phyloP scores from a whole-genome alignment of 92 coral and sea anemone species.

The Diadumene lineata region DNA sequence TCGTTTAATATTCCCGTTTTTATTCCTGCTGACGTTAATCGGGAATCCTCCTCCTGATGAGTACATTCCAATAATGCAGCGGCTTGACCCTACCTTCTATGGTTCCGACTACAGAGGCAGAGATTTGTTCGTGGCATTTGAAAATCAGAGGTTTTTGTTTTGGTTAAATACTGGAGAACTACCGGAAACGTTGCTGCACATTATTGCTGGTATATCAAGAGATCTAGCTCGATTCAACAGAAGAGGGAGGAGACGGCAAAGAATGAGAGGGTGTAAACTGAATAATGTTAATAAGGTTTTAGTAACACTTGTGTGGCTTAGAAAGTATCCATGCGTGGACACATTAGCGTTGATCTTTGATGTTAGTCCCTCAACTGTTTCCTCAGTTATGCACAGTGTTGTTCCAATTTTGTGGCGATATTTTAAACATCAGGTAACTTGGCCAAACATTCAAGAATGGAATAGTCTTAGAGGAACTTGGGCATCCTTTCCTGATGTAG shows the following conservation, averaged over 20 bases:
- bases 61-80: slow-evolving; percentile 27
- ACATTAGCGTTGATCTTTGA: slow-evolving; percentile 22
- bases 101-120: slow-evolving; percentile 51
- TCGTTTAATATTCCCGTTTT: neutral
- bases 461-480: neutral
- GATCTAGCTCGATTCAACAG: slow-evolving; percentile 25
- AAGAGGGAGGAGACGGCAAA: slow-evolving; percentile 29
- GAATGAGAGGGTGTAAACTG: slow-evolving; percentile 21
- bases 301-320: slow-evolving; percentile 1
- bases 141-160: slow-evolving; percentile 43
- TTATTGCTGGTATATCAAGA: neutral
- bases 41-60: slow-evolving; percentile 19
- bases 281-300: neutral
- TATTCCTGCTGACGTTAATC: slow-evolving; percentile 26
- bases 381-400: neutral
- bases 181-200: slow-evolving; percentile 37
- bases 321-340: neutral
- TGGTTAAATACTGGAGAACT: slow-evolving; percentile 52
- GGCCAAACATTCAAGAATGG: neutral
- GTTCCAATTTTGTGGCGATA: neutral
- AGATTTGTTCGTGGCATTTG: slow-evolving; percentile 37
- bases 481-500: slow-evolving; percentile 25
- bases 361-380: slow-evolving; percentile 22
- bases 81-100: slow-evolving; percentile 37
- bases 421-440: neutral